Conservation (phyloP, 2,797 vertebrate genomes). For the Peromyscus aztecus region DNA sequence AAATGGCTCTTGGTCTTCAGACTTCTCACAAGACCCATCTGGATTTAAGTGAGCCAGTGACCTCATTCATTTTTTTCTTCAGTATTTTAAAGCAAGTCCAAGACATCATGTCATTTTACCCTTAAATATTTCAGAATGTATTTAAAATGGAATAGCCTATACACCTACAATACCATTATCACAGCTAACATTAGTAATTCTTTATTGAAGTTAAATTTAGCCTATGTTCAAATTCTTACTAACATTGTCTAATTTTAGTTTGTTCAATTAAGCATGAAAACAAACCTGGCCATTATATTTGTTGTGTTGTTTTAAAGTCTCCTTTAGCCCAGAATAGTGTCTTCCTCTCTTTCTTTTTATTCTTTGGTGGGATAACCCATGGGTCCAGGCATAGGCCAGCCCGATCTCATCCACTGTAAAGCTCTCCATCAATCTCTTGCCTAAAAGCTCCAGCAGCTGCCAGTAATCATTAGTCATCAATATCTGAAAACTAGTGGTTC, state of each 20-base stretch:
- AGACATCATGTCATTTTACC: not conserved
- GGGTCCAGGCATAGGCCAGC: not conserved
- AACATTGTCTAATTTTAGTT: not conserved
- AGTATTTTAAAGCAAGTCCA: conserved; percentile 51
- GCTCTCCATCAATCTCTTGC: not conserved
- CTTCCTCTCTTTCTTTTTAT: not conserved
- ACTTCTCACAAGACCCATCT: not conserved
- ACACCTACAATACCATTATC: not conserved
- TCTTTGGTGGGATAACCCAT: not conserved
- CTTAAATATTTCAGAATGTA: not conserved
- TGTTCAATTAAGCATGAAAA: conserved; percentile 20
- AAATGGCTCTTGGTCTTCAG: not conserved
- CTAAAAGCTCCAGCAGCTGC: not conserved
- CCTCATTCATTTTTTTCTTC: conserved; percentile 23
- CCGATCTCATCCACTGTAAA: not conserved
- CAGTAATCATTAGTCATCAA: not conserved
- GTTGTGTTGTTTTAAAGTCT: not conserved
- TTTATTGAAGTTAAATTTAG: not conserved
- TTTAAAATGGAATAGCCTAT: not conserved
- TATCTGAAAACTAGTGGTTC: not conserved
- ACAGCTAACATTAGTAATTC: conserved; percentile 3
- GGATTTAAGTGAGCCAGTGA: not conserved
- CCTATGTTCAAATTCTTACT: not conserved
- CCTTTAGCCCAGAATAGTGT: not conserved
- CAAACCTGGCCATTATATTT: not conserved